Base-by-base conservation (phyloP, 2,797 vertebrate species). In the Aselliscus stoliczkanus region DNA sequence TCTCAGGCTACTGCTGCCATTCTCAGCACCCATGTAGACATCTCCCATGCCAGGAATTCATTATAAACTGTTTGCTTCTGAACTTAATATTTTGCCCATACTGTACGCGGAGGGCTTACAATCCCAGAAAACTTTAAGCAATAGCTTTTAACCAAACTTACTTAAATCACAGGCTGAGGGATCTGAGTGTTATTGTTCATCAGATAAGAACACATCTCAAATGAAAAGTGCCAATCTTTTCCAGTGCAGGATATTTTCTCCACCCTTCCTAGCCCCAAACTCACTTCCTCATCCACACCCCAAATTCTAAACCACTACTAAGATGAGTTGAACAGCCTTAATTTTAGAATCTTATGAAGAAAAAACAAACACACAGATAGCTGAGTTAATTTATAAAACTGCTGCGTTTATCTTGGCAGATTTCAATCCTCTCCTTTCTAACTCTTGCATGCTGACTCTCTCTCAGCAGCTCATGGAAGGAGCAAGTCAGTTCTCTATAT, bases 351-450 rank as follows among this genome's bases (percentile, higher is more conserved):
- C 97, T 98, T 96, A 86, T 77, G 94, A 97, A 98, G 97, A 97
- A 98, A 96, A 98, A 98, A 98, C 97, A 98, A 98, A 98, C 97
- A 98, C 82, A 83, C 67, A 93, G 97, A 90, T 83, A 98, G 93
- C 96, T 54, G 65, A 98, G 97, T 98, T 98, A 98, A 98, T 98
- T 98, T 98, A 97, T 98, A 97, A 98, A 98, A 98, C 95, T 97
- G 97, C 93, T 95, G 95, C 95, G 97, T 98, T 98, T 98, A 97
- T 97, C 97, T 97, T 75, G 94, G 97, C 97, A 97, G 96, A 97
- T 97, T 98, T 98, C 94, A 85, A 89, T 92, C 98, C 83, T 91
- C 89, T 94, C 96, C 50, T n/a, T 31, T 73, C 72, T 65, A 42
- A 5, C 42, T 95, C 96, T 95, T 88, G 73, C 83, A 50, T 65